These are phyloP conservation scores for Lithophane socia DNA, from an alignment of 2,888 invertebrate genomes.

Conservation along the genomic window DNA sequence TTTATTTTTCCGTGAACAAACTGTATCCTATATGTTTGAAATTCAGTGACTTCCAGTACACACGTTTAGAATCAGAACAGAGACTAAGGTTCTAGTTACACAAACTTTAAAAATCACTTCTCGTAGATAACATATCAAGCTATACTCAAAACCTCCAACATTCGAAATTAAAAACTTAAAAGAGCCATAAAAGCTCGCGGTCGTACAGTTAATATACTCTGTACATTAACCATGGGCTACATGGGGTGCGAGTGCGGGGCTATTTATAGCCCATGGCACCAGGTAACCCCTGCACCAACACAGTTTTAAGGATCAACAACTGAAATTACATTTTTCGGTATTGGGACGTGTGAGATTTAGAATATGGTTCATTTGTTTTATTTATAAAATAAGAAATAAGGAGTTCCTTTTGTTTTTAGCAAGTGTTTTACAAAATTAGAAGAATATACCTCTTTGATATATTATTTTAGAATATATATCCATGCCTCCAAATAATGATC, in stretches of 20 bases:
- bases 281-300: conserved; percentile 63
- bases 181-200: conserved; percentile 64
- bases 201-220: conserved; percentile 64
- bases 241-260: conserved; percentile 61
- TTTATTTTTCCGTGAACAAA: background rate
- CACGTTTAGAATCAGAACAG: background rate
- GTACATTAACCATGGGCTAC: conserved; percentile 66
- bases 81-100: fast-evolving
- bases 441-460: background rate
- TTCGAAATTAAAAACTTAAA: conserved; percentile 56
- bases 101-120: background rate
- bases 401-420: background rate
- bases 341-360: background rate
- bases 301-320: conserved; percentile 35
- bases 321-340: conserved; percentile 24
- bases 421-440: background rate
- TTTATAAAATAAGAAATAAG: background rate
- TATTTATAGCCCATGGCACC: conserved; percentile 65
- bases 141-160: conserved; percentile 45
- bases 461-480: too few relatives aligned
- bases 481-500: background rate
- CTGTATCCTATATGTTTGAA: background rate
- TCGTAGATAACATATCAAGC: background rate
- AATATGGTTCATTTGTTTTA: background rate
- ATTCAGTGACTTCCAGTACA: background rate